Evolutionary conservation across 2,888 invertebrate genomes (phyloP), one percentile per base, ranked within the genome.

Genomic region (Scrobipalpa costella): DNA sequence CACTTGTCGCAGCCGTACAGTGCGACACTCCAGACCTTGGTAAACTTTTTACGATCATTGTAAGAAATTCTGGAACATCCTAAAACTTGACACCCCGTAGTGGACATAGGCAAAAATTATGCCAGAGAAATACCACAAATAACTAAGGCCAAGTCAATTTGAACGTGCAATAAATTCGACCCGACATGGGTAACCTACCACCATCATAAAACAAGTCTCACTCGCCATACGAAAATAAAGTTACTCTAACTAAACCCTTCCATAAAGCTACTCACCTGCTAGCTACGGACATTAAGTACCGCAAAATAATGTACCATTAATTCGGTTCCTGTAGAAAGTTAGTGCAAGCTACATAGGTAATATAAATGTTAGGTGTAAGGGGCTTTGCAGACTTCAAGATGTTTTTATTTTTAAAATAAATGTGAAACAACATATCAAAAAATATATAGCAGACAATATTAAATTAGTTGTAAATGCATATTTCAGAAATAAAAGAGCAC

Each of bases 231-330:
- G 59, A 60, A 62, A 59, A 61, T 64, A 50, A 61, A 47, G 61
- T 57, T 55, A 21, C 57, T 66, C 64, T 66, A 65, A 67, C 64
- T 66, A 65, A 67, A 60, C 63, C 67, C 57, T 57, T 57, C 63
- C 63, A 62, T 69, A 69, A 72, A 72, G 70, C 67, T 62, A 60
- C 67, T 64, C 66, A 71, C 73, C 69, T 68, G 70, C 47, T 34
- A 44, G 57, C 36, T 21, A 15, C 65, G 65, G 47, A 67, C 71
- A 69, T 71, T 71, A 71, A 71, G 70, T 71, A 65, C 67, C 68
- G 69, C 70, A 63, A 70, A 71, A 71, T 73, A 71, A 71, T 70
- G 73, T 69, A 67, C 73, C 73, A 71, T 73, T 73, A 71, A 71
- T 71, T 71, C 65, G 64, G 68, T 65, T 65, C 65, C 64, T 55